These are phyloP conservation scores for Geodia barretti DNA, from an alignment of 37 sponge, comb jelly and placozoan genomes.

Conservation along the genomic window DNA sequence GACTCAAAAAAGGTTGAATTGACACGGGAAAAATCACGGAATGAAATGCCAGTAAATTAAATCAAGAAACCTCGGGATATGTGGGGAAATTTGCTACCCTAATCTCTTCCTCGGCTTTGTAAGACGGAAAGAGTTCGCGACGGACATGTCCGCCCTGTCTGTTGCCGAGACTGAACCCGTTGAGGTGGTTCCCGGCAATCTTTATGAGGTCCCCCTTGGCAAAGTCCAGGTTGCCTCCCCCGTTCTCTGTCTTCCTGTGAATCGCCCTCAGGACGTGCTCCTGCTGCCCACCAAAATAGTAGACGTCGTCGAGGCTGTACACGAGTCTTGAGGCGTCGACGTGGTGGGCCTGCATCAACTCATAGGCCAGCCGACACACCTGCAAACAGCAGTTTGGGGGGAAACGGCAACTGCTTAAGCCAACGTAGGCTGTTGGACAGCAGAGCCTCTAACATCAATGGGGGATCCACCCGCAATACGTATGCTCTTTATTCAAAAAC, in stretches of 20 bases:
- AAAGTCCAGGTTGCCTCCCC: slow-evolving; percentile 27
- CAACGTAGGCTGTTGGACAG: too few species aligned
- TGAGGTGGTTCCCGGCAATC: slow-evolving; percentile 77
- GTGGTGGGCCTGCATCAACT: slow-evolving; percentile 82
- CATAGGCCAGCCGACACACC: slow-evolving; percentile 85
- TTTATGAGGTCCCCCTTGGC: slow-evolving; percentile 65
- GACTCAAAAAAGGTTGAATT: too few species aligned
- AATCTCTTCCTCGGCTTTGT: slow-evolving; percentile 74
- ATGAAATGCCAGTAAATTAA: too few species aligned
- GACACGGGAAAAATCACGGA: too few species aligned
- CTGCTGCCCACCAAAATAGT: slow-evolving; percentile 86
- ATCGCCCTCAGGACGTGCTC: slow-evolving; percentile 57
- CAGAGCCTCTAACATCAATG: too few species aligned
- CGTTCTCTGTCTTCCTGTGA: neutral
- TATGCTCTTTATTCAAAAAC: too few species aligned
- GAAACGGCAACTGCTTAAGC: too few species aligned
- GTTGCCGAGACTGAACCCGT: slow-evolving; percentile 70
- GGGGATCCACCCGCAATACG: too few species aligned
- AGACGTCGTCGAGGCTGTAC: slow-evolving; percentile 83
- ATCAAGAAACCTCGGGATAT: slow-evolving; percentile 38
- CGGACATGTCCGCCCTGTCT: slow-evolving; percentile 7
- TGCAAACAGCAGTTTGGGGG: slow-evolving; percentile 12
- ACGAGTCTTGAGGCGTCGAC: slow-evolving; percentile 70
- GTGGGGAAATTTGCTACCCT: slow-evolving; percentile 59
- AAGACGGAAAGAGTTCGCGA: slow-evolving; percentile 45